Percentiles rank a stretch among this genome's conserved stretches.
These are phyloP conservation scores for Zaprionus obscuricornis DNA, from an alignment of 2,888 invertebrate species.

Conservation along the genomic window DNA sequence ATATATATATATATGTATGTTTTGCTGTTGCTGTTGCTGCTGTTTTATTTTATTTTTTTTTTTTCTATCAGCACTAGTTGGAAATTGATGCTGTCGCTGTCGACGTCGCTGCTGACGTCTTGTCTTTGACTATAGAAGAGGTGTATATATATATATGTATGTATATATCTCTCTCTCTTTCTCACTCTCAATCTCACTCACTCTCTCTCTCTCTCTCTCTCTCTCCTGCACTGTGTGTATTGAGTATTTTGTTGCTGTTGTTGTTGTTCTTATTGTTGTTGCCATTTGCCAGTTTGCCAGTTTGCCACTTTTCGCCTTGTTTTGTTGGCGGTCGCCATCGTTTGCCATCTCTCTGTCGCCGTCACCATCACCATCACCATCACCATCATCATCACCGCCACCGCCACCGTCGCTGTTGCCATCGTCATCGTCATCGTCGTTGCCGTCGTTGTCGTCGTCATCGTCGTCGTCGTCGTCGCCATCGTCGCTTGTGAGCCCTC, in stretches of 20 bases:
- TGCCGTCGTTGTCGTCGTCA: not conserved
- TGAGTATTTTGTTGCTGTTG: conserved; percentile 47
- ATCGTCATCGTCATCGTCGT: too few species aligned
- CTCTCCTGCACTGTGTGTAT: too few species aligned
- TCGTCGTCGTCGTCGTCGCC: not conserved
- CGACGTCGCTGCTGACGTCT: conserved; percentile 34
- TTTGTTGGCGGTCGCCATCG: too few species aligned
- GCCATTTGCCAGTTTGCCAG: not conserved
- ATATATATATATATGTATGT: conserved; percentile 10
- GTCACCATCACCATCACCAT: too few species aligned
- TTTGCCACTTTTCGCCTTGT: conserved; percentile 22
- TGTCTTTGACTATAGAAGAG: conserved; percentile 29
- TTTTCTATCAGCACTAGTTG: conserved; percentile 47
- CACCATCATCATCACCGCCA: too few species aligned
- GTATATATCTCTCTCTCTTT: too few species aligned
- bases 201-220: too few species aligned
- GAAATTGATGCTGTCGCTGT: conserved; percentile 52
- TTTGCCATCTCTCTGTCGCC: too few species aligned
- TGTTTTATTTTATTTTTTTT: conserved; percentile 16
- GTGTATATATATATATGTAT: conserved; percentile 16
- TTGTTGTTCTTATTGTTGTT: conserved; percentile 23
- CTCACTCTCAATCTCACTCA: too few species aligned
- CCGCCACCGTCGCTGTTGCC: too few species aligned
- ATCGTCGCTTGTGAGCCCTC: conserved; percentile 19
- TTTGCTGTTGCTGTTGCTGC: conserved; percentile 10